These are phyloP conservation scores for Nasua narica DNA, from an alignment of 2,797 vertebrate species.

Conservation along the genomic window DNA sequence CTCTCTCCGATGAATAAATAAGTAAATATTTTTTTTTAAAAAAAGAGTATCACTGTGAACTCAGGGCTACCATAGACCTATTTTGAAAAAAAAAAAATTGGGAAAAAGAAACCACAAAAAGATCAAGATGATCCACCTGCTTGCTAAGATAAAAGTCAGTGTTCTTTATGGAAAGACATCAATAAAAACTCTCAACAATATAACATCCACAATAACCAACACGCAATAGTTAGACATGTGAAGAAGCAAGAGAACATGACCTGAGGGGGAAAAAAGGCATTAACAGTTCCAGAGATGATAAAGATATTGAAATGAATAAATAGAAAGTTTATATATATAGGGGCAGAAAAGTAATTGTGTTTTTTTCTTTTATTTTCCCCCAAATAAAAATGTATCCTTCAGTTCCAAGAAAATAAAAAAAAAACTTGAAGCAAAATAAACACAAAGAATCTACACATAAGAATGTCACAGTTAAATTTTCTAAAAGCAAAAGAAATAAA, in stretches of 20 bases:
- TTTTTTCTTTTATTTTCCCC: not conserved
- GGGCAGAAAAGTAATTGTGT: not conserved
- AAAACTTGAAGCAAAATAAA: not conserved
- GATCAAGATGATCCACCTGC: not conserved
- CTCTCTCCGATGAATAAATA: too few relatives aligned
- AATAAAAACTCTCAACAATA: not conserved
- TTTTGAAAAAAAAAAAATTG: not conserved
- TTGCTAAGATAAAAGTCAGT: not conserved
- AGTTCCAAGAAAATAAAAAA: not conserved
- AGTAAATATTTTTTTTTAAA: too few relatives aligned
- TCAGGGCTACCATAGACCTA: not conserved
- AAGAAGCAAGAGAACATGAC: not conserved
- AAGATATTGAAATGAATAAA: not conserved
- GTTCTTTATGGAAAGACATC: not conserved
- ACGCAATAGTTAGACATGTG: not conserved
- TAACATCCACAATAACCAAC: not conserved
- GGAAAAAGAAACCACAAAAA: not conserved
- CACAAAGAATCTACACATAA: not conserved
- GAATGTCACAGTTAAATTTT: not conserved
- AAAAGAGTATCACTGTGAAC: too few relatives aligned
- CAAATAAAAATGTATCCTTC: not conserved
- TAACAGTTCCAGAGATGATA: not conserved
- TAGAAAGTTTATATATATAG: not conserved
- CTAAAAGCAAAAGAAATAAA: not conserved
- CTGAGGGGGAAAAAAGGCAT: not conserved